Conservation (phyloP, 1,140 invertebrate genomes). For the Drosophila melanogaster region DNA sequence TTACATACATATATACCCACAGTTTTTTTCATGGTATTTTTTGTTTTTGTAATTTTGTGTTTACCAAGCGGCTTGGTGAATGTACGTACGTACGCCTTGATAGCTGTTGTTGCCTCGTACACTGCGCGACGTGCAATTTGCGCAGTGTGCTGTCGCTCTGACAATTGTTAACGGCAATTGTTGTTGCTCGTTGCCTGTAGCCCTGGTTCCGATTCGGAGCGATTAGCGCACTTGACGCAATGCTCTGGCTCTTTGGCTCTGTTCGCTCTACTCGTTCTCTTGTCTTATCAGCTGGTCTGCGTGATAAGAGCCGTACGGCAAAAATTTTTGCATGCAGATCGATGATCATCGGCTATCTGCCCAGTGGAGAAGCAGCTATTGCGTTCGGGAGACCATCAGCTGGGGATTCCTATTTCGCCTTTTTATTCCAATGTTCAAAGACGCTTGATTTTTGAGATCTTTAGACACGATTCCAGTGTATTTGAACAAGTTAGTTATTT, state of each 20-base stretch:
- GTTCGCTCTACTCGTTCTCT: constrained; percentile 4
- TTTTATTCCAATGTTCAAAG: no score
- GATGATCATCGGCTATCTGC: constrained; percentile 40
- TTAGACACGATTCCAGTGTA: no score
- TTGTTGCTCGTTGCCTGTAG: constrained; percentile 45
- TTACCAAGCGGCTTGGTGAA: constrained; percentile 57
- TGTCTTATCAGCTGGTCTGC: constrained; percentile 66
- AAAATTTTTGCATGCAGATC: constrained; percentile 26
- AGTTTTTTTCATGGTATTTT: constrained; percentile 54
- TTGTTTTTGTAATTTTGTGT: constrained; percentile 60
- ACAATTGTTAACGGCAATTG: constrained; percentile 78
- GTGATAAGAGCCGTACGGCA: constrained; percentile 53
- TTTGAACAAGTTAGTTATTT: no score
- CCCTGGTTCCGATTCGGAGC: constrained; percentile 58
- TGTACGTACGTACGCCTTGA: constrained; percentile 53
- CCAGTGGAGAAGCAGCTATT: constrained; percentile 22
- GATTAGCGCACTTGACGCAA: constrained; percentile 70
- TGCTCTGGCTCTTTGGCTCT: constrained; percentile 7
- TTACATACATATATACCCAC: constrained; percentile 27
- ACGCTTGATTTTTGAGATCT: no score
- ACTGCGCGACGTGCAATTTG: constrained; percentile 78
- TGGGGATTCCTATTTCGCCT: constrained; percentile 3
- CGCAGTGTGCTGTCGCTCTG: constrained; percentile 68
- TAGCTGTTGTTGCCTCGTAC: constrained; percentile 52
- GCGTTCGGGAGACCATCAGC: constrained; percentile 35